phyloP scores from a whole-genome alignment of 2,888 invertebrate species.

The Piscicola geometra region DNA sequence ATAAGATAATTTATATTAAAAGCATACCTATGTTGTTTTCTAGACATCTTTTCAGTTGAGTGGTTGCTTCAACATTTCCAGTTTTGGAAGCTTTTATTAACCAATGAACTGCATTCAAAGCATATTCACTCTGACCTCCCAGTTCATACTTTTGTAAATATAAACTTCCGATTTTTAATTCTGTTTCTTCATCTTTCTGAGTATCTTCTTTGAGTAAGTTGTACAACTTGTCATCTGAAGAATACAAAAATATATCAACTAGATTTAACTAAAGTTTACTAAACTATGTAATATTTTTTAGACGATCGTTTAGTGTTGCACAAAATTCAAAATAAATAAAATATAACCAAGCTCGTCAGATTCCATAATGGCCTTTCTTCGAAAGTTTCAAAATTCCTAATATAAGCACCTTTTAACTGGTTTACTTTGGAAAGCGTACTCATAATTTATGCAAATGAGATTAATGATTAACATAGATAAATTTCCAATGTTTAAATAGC shows the following conservation, averaged over 20 bases:
- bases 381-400: too few relatives aligned
- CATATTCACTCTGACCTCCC: slow-evolving; percentile 8
- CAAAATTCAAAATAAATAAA: not conserved
- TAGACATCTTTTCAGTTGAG: slow-evolving; percentile 61
- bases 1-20: not conserved
- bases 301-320: not conserved
- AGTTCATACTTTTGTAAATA: slow-evolving; percentile 20
- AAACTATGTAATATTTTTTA: not conserved
- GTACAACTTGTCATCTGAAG: not conserved
- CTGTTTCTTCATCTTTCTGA: slow-evolving; percentile 44
- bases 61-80: slow-evolving; percentile 80
- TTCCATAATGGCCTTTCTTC: too few relatives aligned
- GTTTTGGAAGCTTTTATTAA: slow-evolving; percentile 86
- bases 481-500: too few relatives aligned
- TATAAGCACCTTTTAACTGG: too few relatives aligned
- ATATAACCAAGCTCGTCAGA: not conserved
- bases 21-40: slow-evolving; percentile 47
- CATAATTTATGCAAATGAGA: too few relatives aligned
- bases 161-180: slow-evolving; percentile 43
- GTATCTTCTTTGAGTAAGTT: slow-evolving; percentile 5
- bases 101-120: slow-evolving; percentile 78
- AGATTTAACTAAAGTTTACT: not conserved
- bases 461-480: too few relatives aligned
- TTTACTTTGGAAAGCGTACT: too few relatives aligned
- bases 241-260: not conserved